Evolutionary conservation across 2,888 invertebrate genomes (phyloP).

Genomic region (Sinopyrophorus schimmeli): DNA sequence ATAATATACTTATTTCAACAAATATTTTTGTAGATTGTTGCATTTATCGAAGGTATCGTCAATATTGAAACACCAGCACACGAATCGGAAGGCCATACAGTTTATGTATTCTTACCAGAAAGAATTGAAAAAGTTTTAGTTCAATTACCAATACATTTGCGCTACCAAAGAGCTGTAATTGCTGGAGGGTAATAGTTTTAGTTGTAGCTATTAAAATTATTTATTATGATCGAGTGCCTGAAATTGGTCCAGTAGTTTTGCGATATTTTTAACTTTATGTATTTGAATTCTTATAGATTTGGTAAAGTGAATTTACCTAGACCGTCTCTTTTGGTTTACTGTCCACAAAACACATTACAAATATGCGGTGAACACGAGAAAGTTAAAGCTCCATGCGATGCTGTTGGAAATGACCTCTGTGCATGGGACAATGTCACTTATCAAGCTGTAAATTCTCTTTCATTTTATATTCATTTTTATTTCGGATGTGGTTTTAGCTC

Average conservation of each 20-base stretch:
- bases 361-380: constrained; percentile 47
- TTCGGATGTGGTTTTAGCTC: constrained; percentile 44
- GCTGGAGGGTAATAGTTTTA: constrained; percentile 51
- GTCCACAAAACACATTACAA: constrained; percentile 39
- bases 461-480: neutral
- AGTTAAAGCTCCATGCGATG: constrained; percentile 51
- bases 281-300: constrained; percentile 16
- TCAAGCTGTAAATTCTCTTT: constrained; percentile 54
- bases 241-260: neutral
- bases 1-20: too few species aligned
- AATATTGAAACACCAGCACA: constrained; percentile 54
- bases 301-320: constrained; percentile 45
- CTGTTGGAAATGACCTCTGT: constrained; percentile 42
- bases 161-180: constrained; percentile 57
- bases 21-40: constrained; percentile 45
- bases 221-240: neutral
- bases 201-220: neutral
- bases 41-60: constrained; percentile 49
- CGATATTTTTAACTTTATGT: neutral
- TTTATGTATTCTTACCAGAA: constrained; percentile 49
- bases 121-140: constrained; percentile 46
- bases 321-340: constrained; percentile 49
- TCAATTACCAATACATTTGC: constrained; percentile 55
- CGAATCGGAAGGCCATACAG: constrained; percentile 48
- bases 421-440: constrained; percentile 55